phyloP scores from a whole-genome alignment of 92 coral and sea anemone species.

The Zoanthus solanderi region DNA sequence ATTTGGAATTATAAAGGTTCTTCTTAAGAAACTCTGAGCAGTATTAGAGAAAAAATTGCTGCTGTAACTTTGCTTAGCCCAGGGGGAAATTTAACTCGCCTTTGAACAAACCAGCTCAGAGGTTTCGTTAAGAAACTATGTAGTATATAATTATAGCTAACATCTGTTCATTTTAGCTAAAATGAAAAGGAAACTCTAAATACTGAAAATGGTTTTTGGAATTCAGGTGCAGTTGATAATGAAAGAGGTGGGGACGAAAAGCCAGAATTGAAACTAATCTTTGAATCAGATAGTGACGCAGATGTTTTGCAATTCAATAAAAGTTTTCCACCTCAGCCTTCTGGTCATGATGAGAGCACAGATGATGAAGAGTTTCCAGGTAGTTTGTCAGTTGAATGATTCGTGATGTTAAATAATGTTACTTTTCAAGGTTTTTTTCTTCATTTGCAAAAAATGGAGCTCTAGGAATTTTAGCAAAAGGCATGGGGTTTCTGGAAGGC shows the following conservation, averaged over 20 bases:
- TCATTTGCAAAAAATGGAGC: too few relatives aligned
- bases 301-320: background rate
- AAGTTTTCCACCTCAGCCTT: conserved; percentile 9
- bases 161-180: background rate
- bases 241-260: background rate
- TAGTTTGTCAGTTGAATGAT: too few relatives aligned
- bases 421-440: too few relatives aligned
- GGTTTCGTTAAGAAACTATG: background rate
- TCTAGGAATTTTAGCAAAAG: too few relatives aligned
- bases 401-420: too few relatives aligned
- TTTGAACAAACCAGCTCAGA: too few relatives aligned
- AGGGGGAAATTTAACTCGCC: background rate
- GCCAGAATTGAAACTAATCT: background rate
- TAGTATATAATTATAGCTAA: background rate
- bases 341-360: conserved; percentile 38
- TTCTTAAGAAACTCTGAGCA: too few relatives aligned
- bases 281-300: conserved; percentile 30
- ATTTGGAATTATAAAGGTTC: too few relatives aligned
- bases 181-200: too few relatives aligned
- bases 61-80: too few relatives aligned
- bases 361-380: conserved; percentile 5
- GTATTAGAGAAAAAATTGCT: too few relatives aligned
- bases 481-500: too few relatives aligned
- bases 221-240: conserved; percentile 21
- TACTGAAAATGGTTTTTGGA: background rate